Evolutionary conservation across 2,888 invertebrate genomes (phyloP).

Genomic region (Heliconius sara): DNA sequence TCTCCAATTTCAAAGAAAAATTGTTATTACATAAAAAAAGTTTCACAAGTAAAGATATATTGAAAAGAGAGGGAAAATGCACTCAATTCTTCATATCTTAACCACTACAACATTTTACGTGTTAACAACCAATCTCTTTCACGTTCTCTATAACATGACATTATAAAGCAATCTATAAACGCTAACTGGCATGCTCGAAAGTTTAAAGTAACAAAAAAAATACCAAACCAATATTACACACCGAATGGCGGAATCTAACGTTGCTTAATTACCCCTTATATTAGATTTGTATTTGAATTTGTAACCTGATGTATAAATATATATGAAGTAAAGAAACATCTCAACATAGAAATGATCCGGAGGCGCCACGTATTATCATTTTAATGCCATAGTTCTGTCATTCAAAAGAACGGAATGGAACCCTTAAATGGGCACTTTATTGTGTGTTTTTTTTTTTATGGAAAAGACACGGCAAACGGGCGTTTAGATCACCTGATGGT

Average conservation of each 20-base stretch:
- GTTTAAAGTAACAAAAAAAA: not conserved
- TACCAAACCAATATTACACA: not conserved
- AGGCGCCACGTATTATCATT: too few relatives aligned
- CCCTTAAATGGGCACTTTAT: too few relatives aligned
- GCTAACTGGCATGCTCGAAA: not conserved
- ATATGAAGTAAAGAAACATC: not conserved
- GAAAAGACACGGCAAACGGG: too few relatives aligned
- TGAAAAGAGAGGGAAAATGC: too few relatives aligned
- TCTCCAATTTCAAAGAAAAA: not conserved
- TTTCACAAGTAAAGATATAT: too few relatives aligned
- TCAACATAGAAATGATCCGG: not conserved
- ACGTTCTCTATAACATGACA: not conserved
- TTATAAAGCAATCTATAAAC: not conserved
- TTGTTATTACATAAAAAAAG: not conserved
- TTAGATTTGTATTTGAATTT: not conserved
- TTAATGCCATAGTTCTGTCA: too few relatives aligned
- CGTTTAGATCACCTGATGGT: too few relatives aligned
- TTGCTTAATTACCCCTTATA: too few relatives aligned
- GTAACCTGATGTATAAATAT: not conserved
- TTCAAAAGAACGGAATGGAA: too few relatives aligned
- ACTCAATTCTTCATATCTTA: not conserved
- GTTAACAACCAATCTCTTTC: not conserved
- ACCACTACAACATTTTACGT: not conserved
- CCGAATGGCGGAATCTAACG: not conserved
- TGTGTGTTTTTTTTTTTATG: too few relatives aligned